phyloP scores from a whole-genome alignment of 2,888 invertebrate species.

The Tineola bisselliella region DNA sequence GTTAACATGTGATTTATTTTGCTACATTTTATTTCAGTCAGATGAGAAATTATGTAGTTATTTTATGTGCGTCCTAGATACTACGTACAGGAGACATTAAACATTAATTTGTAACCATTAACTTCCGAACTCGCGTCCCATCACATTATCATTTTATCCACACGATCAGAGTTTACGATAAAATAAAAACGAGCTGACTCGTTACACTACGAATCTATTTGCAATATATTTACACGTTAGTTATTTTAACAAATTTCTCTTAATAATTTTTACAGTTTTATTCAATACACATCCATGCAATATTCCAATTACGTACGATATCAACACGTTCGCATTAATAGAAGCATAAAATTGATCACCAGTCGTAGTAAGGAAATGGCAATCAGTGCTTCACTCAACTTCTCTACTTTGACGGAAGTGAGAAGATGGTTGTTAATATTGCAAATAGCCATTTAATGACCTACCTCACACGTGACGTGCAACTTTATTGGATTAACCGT shows the following conservation, averaged over 20 bases:
- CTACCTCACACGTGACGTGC: neutral
- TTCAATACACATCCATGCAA: neutral
- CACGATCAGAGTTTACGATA: slow-evolving; percentile 2
- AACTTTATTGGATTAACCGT: neutral
- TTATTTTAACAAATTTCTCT: too few relatives aligned
- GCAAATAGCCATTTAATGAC: slow-evolving; percentile 9
- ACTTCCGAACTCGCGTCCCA: slow-evolving; percentile 5
- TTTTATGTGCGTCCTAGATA: neutral
- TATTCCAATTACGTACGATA: too few relatives aligned
- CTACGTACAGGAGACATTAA: slow-evolving; percentile 1
- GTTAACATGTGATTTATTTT: neutral
- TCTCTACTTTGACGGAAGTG: slow-evolving; percentile 17
- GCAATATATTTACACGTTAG: too few relatives aligned
- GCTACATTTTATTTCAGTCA: neutral
- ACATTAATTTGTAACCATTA: slow-evolving; percentile 4
- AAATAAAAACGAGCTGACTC: slow-evolving; percentile 1
- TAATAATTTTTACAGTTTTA: slow-evolving; percentile 13
- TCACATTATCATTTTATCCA: slow-evolving; percentile 8
- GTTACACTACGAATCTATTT: neutral
- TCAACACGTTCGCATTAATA: slow-evolving; percentile 43
- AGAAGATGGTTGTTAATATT: neutral
- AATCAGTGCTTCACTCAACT: slow-evolving; percentile 36
- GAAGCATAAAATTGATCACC: slow-evolving; percentile 60
- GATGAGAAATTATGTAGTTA: neutral
- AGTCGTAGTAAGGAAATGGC: slow-evolving; percentile 57